Evolutionary conservation across 1,140 invertebrate genomes (phyloP).

Genomic region (Drosophila lacertosa): DNA sequence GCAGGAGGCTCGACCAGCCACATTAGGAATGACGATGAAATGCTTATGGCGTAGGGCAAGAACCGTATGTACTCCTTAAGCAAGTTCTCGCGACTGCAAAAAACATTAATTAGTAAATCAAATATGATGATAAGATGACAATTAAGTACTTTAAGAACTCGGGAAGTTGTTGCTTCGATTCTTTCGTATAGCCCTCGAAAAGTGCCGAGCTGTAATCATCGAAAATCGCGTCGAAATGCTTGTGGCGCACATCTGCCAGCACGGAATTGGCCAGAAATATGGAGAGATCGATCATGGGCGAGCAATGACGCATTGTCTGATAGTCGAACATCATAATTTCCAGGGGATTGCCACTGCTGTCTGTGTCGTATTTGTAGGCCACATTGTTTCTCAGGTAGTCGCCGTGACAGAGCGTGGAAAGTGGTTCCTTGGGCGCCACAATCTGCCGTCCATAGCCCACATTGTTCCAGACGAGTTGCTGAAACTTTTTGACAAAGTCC

Average conservation of each 20-base stretch:
- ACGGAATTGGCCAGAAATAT: slow-evolving; percentile 62
- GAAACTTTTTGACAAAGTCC: slow-evolving; percentile 58
- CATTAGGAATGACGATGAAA: slow-evolving; percentile 55
- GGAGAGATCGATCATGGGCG: slow-evolving; percentile 76
- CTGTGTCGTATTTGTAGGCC: slow-evolving; percentile 66
- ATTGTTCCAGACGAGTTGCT: slow-evolving; percentile 22
- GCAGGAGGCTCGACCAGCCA: slow-evolving; percentile 52
- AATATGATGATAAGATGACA: too few species aligned
- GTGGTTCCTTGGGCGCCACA: slow-evolving; percentile 64
- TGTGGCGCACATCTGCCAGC: slow-evolving; percentile 56
- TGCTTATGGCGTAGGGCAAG: slow-evolving; percentile 59
- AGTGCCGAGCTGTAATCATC: slow-evolving; percentile 63
- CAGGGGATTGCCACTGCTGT: slow-evolving; percentile 46
- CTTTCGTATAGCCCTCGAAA: slow-evolving; percentile 38
- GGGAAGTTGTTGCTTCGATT: slow-evolving; percentile 46
- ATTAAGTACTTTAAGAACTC: slow-evolving; percentile 60
- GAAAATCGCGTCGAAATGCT: slow-evolving; percentile 71
- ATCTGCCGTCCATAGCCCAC: slow-evolving; percentile 44
- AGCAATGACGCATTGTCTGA: slow-evolving; percentile 71
- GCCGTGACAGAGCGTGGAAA: slow-evolving; percentile 75
- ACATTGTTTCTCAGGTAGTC: slow-evolving; percentile 82
- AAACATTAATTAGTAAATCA: background rate
- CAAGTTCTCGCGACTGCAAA: slow-evolving; percentile 49
- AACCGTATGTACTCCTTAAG: slow-evolving; percentile 71
- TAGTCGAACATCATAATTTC: slow-evolving; percentile 83